Conservation (phyloP, 2,113 vertebrate species). For the Vulpes lagopus region DNA sequence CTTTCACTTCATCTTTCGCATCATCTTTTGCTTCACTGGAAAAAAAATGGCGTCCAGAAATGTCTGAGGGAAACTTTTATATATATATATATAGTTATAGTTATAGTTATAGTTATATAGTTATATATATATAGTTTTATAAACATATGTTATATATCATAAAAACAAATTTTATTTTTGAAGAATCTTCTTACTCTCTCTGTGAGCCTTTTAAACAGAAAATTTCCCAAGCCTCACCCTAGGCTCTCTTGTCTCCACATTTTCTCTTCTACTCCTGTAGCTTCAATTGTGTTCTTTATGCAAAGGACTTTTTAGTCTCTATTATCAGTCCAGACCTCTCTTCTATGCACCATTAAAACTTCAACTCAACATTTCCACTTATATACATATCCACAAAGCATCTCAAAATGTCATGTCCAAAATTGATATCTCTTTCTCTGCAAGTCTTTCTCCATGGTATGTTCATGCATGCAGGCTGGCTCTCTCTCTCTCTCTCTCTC, state of each 20-base stretch:
- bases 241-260: not conserved
- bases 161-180: not conserved
- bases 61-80: not conserved
- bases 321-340: not conserved
- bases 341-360: not conserved
- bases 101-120: too few relatives aligned
- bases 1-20: not conserved
- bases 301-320: slow-evolving; percentile 28
- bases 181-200: not conserved
- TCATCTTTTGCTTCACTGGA: not conserved
- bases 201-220: not conserved
- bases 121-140: too few relatives aligned
- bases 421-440: not conserved
- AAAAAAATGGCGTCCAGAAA: not conserved
- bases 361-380: slow-evolving; percentile 40
- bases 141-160: not conserved
- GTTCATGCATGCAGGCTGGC: not conserved
- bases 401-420: not conserved
- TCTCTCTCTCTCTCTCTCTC: not conserved
- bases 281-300: not conserved
- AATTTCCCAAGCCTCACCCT: not conserved
- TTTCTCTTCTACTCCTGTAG: not conserved
- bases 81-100: too few relatives aligned
- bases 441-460: not conserved
- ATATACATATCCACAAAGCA: not conserved